Base-by-base conservation (phyloP, 2,888 invertebrate species). In the Unio pictorum region DNA sequence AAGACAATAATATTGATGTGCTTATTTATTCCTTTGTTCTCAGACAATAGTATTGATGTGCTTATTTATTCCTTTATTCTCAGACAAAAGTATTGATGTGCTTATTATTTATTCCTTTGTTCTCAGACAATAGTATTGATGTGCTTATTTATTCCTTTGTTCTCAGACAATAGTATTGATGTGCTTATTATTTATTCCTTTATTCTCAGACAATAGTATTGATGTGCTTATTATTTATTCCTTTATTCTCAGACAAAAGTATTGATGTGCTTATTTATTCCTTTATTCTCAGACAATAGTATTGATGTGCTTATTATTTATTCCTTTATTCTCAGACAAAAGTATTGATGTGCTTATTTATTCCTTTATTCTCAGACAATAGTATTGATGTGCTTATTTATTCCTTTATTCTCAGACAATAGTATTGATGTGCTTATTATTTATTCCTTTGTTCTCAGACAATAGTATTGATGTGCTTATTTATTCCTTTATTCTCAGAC, bases 201-300 rank as follows among this genome's bases (percentile, higher is more conserved):
- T 54, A 23, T 23, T 23, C 45, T 45, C 45, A 45, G 8, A 11
- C 11, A 45, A 15, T 45, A 2, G 11, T 45, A 11, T 11, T 45
- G 23, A 66, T 45, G 45, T 45, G 17, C 60, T 66, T 59, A 11
- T 66, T 59, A 11, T 11, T 17, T 7, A 64, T 64, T 64, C 28
- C 64, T 45, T 54, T 54, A 23, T 23, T 23, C 45, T 45, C 45
- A 45, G 8, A 11, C 11, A 45, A 45, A 11, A 2, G 11, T 45
- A 11, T 11, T 45, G 23, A 66, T 45, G 45, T 45, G 17, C 60
- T 66, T 59, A 11, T 11, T 17, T 7, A 64, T 64, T 64, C 28
- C 64, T 45, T 54, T 54, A 23, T 23, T 23, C 45, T 45, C 45
- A 45, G 8, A 11, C 11, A 45, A 45, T 45, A 2, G 11, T 45